Evolutionary conservation across 23 tunicate genomes (phyloP).

Genomic region (Trididemnum miniatum): DNA sequence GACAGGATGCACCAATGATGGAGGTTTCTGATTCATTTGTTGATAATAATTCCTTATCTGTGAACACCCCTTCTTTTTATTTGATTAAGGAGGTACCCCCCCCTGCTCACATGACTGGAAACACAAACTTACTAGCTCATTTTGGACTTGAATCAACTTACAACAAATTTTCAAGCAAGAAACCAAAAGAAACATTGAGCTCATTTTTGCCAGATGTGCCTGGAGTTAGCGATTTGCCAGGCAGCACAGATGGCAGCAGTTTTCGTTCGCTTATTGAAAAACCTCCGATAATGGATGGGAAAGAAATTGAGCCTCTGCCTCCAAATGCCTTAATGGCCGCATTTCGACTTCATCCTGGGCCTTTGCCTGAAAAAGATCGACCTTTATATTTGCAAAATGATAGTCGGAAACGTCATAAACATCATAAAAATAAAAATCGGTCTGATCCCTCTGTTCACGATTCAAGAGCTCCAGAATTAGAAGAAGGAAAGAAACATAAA

Average conservation of each 20-base stretch:
- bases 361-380: slow-evolving; percentile 75
- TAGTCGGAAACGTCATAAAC: slow-evolving; percentile 40
- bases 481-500: slow-evolving; percentile 67
- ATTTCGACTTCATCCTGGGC: slow-evolving; percentile 85
- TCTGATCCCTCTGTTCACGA: slow-evolving; percentile 51
- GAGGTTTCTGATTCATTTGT: slow-evolving; percentile 10
- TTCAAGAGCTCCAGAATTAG: slow-evolving; percentile 38
- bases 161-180: slow-evolving; percentile 85
- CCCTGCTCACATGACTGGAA: slow-evolving; percentile 64
- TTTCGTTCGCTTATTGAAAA: slow-evolving; percentile 64
- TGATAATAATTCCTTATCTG: background rate
- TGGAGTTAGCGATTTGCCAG: slow-evolving; percentile 59
- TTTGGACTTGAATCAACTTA: slow-evolving; percentile 71
- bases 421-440: slow-evolving; percentile 73
- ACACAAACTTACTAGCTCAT: slow-evolving; percentile 70
- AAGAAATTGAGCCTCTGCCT: slow-evolving; percentile 70
- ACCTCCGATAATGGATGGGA: slow-evolving; percentile 77
- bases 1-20: slow-evolving; percentile 11
- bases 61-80: slow-evolving; percentile 37
- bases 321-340: slow-evolving; percentile 48
- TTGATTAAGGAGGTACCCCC: slow-evolving; percentile 61
- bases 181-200: slow-evolving; percentile 74
- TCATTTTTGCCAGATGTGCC: slow-evolving; percentile 78
- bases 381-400: slow-evolving; percentile 65
- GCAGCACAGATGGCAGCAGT: slow-evolving; percentile 55